A percentile compares a stretch with the other conserved stretches of the same genome.
Conservation (phyloP, 2,113 vertebrate genomes). For the Bambusicola thoracicus region DNA sequence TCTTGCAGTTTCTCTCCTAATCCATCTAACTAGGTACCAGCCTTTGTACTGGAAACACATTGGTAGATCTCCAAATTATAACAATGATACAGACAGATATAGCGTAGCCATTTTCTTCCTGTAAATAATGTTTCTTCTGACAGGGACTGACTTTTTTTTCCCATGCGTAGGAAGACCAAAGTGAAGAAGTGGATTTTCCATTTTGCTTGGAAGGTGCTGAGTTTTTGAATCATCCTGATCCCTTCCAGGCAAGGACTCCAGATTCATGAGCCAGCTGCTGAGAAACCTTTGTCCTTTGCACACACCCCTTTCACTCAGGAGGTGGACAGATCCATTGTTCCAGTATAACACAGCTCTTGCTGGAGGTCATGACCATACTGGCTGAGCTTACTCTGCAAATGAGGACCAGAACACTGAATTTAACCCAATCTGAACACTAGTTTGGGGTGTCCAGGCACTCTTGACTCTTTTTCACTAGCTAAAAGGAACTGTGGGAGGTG, state of each 20-base stretch:
- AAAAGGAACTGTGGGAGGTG: constrained; percentile 60
- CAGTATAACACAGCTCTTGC: constrained; percentile 55
- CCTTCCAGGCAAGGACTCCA: constrained; percentile 62
- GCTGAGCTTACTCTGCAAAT: constrained; percentile 64
- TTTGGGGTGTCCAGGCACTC: constrained; percentile 5
- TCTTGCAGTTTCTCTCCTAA: background rate
- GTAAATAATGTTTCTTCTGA: background rate
- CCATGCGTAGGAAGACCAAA: constrained; percentile 40
- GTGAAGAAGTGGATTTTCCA: constrained; percentile 44
- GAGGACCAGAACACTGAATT: constrained; percentile 63
- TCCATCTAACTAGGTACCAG: background rate
- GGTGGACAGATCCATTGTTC: constrained; percentile 65
- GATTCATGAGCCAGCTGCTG: constrained; percentile 61
- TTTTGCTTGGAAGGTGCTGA: constrained; percentile 62
- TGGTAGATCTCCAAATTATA: background rate
- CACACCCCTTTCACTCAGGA: constrained; percentile 63
- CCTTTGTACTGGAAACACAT: background rate
- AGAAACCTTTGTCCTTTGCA: constrained; percentile 67
- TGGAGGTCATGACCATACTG: constrained; percentile 66
- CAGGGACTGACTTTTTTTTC: constrained; percentile 24
- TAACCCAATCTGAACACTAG: constrained; percentile 9
- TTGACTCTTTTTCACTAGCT: constrained; percentile 28
- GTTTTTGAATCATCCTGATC: constrained; percentile 68
- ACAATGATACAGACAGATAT: background rate
- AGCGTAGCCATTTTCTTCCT: background rate